Conservation (phyloP, 1,140 invertebrate species). For the Rhysida immarginata region DNA sequence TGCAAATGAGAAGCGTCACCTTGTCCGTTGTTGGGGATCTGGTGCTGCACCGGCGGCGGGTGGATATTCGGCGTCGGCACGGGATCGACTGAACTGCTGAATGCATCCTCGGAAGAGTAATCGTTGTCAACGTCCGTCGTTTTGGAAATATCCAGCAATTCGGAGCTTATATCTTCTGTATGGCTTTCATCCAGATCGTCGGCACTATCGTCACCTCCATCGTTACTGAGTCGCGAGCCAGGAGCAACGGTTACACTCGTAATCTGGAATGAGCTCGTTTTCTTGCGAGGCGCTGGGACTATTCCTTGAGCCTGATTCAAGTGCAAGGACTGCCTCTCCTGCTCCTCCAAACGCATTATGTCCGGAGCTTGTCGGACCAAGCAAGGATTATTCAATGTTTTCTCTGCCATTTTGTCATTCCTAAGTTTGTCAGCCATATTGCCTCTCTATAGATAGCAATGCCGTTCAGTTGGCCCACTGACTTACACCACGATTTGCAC, state of each 20-base stretch:
- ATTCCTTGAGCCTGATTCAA: not conserved
- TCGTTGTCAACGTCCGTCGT: conserved; percentile 25
- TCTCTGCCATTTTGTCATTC: conserved; percentile 5
- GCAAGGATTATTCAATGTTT: not conserved
- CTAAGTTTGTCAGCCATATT: conserved; percentile 1
- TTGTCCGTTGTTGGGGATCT: conserved; percentile 2
- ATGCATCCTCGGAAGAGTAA: conserved; percentile 19
- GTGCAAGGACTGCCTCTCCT: not conserved
- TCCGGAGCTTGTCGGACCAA: not conserved
- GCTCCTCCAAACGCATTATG: not conserved
- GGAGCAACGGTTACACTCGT: conserved; percentile 70
- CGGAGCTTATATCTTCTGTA: conserved; percentile 45
- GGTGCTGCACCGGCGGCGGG: not conserved
- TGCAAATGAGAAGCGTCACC: not conserved
- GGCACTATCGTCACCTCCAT: conserved; percentile 77
- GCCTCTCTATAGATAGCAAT: not conserved
- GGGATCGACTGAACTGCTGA: conserved; percentile 14
- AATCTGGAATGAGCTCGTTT: conserved; percentile 82
- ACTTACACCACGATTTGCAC: not conserved
- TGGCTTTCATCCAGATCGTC: conserved; percentile 87
- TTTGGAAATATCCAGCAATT: conserved; percentile 26
- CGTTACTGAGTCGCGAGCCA: conserved; percentile 52
- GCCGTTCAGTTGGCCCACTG: not conserved
- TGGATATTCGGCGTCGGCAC: not conserved
- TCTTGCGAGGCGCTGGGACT: conserved; percentile 34